These are phyloP conservation scores for Syncerus caffer DNA, from an alignment of 2,797 vertebrate genomes.

Conservation along the genomic window DNA sequence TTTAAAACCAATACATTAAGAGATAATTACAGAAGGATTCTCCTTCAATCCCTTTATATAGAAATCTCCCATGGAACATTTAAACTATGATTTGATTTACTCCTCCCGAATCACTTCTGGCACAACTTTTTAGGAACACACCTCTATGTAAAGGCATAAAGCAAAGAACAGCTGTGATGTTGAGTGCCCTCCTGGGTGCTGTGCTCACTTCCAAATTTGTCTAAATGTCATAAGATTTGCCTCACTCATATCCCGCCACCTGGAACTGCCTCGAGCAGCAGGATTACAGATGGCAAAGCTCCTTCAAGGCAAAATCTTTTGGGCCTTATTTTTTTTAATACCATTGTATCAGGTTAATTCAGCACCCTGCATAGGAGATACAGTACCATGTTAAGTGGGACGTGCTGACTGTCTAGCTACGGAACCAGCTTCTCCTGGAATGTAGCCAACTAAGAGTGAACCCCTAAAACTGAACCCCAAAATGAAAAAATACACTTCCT, in stretches of 20 bases:
- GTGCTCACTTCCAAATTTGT: constrained; percentile 62
- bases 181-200: constrained; percentile 63
- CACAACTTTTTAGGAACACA: constrained; percentile 39
- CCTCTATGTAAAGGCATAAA: constrained; percentile 49
- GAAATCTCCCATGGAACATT: not conserved
- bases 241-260: constrained; percentile 53
- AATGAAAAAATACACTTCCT: not conserved
- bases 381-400: not conserved
- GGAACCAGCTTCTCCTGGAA: not conserved
- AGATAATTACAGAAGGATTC: constrained; percentile 30
- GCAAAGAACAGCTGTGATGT: constrained; percentile 59
- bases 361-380: not conserved
- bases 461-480: not conserved
- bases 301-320: constrained; percentile 31
- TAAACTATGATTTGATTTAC: constrained; percentile 50
- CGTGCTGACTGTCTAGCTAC: not conserved
- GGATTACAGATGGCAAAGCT: constrained; percentile 62
- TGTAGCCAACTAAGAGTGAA: not conserved
- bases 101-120: not conserved
- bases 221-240: constrained; percentile 72
- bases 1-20: constrained; percentile 32
- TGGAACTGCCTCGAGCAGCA: constrained; percentile 64
- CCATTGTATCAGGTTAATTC: not conserved
- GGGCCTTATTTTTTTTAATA: not conserved
- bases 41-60: not conserved